These are phyloP conservation scores for Muscicapa comitata DNA, from an alignment of 2,797 vertebrate species.

Conservation along the genomic window DNA sequence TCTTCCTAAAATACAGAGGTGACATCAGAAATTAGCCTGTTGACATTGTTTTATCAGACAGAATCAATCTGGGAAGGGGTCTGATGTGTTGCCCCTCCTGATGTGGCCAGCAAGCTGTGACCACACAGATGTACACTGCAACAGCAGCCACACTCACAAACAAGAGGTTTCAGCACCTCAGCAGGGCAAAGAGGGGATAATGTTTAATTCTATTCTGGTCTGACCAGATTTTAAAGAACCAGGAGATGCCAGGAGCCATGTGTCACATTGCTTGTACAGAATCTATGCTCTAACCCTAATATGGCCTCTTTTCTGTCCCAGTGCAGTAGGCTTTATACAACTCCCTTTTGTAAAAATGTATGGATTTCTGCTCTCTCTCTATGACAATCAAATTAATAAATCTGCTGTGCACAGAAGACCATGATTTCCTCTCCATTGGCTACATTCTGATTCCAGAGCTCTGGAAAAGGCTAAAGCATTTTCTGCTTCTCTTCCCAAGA, in stretches of 20 bases:
- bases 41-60: background rate
- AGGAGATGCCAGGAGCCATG: background rate
- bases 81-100: rapidly evolving
- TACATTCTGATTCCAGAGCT: background rate
- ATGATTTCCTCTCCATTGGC: background rate
- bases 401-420: background rate
- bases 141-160: background rate
- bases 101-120: background rate
- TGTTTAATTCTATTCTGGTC: background rate
- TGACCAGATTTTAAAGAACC: background rate
- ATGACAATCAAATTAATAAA: background rate
- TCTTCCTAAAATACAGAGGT: background rate
- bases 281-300: background rate
- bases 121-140: rapidly evolving
- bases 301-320: background rate
- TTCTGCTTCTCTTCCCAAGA: background rate
- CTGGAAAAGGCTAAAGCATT: background rate
- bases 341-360: background rate
- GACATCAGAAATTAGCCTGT: background rate
- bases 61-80: background rate
- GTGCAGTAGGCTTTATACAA: background rate
- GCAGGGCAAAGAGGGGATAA: background rate
- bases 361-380: background rate
- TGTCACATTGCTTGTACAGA: background rate
- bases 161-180: background rate